A percentile compares a stretch with the other conserved stretches of the same genome.
Evolutionary conservation across 2,888 invertebrate genomes (phyloP).

Genomic region (Corbicula japonica): DNA sequence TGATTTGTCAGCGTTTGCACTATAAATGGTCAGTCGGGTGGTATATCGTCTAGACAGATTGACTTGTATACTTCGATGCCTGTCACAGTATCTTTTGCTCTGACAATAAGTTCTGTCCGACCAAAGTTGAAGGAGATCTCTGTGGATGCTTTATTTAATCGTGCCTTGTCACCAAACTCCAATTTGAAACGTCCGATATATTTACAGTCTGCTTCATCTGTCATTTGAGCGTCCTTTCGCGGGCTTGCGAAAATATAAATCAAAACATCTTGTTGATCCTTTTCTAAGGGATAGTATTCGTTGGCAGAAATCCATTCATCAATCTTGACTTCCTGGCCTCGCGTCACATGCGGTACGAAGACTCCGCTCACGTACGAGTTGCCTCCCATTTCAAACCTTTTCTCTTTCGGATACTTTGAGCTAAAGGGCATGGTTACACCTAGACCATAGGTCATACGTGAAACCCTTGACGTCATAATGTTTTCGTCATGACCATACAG

Average conservation of each 20-base stretch:
- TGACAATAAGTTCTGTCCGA: slow-evolving; percentile 7
- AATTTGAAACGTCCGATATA: slow-evolving; percentile 24
- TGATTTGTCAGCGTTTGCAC: too few species aligned
- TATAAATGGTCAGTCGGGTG: too few species aligned
- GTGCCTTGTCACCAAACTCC: background rate
- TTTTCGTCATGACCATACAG: slow-evolving; percentile 22
- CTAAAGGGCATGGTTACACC: slow-evolving; percentile 21
- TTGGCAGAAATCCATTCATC: slow-evolving; percentile 26
- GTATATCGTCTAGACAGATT: slow-evolving; percentile 6
- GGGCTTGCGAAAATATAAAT: slow-evolving; percentile 14
- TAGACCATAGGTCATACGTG: slow-evolving; percentile 27
- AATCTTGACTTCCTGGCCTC: slow-evolving; percentile 24
- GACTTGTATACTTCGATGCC: slow-evolving; percentile 9
- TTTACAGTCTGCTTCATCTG: slow-evolving; percentile 15
- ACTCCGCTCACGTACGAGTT: slow-evolving; percentile 9
- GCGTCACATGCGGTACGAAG: slow-evolving; percentile 15
- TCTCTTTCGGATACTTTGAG: slow-evolving; percentile 19
- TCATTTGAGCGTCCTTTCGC: slow-evolving; percentile 6
- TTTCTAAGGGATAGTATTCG: slow-evolving; percentile 18
- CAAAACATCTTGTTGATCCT: slow-evolving; percentile 7
- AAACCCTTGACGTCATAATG: slow-evolving; percentile 12
- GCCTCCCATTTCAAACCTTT: slow-evolving; percentile 12
- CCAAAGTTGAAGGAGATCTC: slow-evolving; percentile 31
- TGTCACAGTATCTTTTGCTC: slow-evolving; percentile 10
- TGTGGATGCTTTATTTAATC: background rate